A percentile compares a stretch with the other conserved stretches of the same genome.
phyloP scores from a whole-genome alignment of 2,113 vertebrate species.

The Amazona vittata region DNA sequence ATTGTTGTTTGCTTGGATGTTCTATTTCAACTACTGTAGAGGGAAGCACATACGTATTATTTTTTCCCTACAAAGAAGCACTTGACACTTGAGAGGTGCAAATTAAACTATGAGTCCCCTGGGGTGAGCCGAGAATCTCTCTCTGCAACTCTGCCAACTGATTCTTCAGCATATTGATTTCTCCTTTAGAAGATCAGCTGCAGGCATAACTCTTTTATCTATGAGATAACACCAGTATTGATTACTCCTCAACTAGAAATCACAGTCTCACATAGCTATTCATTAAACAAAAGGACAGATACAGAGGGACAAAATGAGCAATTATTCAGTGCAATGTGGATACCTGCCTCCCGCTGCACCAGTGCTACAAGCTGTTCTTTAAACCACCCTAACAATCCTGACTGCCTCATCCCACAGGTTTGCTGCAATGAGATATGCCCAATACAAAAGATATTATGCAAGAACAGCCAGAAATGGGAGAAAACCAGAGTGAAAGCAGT shows the following conservation, averaged over 20 bases:
- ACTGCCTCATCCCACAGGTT: not conserved
- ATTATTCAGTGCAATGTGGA: not conserved
- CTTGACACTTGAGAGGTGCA: not conserved
- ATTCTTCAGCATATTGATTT: conserved; percentile 38
- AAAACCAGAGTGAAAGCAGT: not conserved
- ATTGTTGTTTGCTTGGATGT: not conserved
- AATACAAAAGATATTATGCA: not conserved
- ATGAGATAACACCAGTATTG: conserved; percentile 30
- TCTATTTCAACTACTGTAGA: not conserved
- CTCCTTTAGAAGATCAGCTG: conserved; percentile 43
- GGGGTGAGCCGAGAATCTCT: not conserved
- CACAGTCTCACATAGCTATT: not conserved
- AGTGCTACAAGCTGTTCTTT: not conserved
- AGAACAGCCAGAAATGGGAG: not conserved
- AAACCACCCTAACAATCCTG: not conserved
- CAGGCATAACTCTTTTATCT: not conserved
- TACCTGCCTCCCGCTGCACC: not conserved
- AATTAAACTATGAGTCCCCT: conserved; percentile 16
- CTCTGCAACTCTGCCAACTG: not conserved
- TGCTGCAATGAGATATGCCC: not conserved
- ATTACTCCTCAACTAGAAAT: conserved; percentile 36
- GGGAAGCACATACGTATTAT: not conserved
- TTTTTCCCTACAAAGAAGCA: not conserved
- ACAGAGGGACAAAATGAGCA: not conserved
- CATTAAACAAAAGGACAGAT: conserved; percentile 21